These are phyloP conservation scores for Phengaris arion DNA, from an alignment of 2,888 invertebrate species.

Conservation along the genomic window DNA sequence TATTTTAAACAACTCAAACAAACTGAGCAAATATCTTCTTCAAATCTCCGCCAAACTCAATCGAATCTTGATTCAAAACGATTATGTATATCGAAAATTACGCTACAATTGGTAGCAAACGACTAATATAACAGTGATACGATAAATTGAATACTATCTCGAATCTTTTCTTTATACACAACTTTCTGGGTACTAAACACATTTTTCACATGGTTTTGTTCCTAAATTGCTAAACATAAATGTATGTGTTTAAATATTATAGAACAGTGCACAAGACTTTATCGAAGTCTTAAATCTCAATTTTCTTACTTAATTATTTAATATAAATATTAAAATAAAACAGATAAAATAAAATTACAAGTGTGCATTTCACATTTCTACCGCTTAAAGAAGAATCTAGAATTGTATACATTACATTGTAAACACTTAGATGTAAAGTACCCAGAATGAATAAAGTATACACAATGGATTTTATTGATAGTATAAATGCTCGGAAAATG, in stretches of 20 bases:
- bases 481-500: conserved; percentile 30
- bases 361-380: neutral
- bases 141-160: conserved; percentile 53
- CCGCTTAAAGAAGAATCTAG: neutral
- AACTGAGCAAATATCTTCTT: conserved; percentile 70
- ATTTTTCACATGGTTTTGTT: neutral
- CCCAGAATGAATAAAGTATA: conserved; percentile 7
- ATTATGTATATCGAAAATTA: conserved; percentile 61
- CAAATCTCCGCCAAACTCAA: conserved; percentile 51
- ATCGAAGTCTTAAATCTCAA: too few relatives aligned
- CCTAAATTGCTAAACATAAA: neutral
- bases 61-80: conserved; percentile 50
- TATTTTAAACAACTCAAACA: conserved; percentile 65
- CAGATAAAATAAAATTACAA: neutral
- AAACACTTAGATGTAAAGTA: neutral
- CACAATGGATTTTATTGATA: conserved; percentile 19
- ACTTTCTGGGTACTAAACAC: conserved; percentile 23
- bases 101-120: conserved; percentile 58
- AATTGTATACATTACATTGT: neutral
- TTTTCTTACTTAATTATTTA: too few relatives aligned
- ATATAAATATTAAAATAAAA: neutral
- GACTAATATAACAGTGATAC: conserved; percentile 51
- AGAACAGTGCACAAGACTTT: neutral
- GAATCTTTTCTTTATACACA: conserved; percentile 32
- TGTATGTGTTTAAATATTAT: neutral